phyloP scores from a whole-genome alignment of 2,888 invertebrate genomes.

The Cephus sareptanus region DNA sequence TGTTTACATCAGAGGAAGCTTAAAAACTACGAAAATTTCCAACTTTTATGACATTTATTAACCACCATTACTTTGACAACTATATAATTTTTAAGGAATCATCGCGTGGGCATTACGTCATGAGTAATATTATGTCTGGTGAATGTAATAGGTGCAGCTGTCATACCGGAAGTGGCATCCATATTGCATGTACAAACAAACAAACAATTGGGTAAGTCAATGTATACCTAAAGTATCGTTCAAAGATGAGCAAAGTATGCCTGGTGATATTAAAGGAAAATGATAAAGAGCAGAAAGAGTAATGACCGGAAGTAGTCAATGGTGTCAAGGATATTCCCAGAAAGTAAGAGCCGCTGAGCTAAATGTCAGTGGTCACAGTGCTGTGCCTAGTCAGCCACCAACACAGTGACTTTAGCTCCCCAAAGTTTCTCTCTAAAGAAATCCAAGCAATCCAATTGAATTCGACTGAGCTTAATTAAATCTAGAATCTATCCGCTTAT shows the following conservation, averaged over 20 bases:
- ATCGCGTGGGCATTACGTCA: not conserved
- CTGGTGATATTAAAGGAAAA: not conserved
- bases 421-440: not conserved
- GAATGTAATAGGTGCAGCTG: not conserved
- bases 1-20: not conserved
- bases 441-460: not conserved
- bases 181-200: not conserved
- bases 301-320: not conserved
- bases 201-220: not conserved
- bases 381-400: not conserved
- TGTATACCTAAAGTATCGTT: not conserved
- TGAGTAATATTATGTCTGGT: not conserved
- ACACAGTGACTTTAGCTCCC: not conserved
- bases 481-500: not conserved
- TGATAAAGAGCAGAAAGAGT: not conserved
- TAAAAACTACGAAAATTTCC: not conserved
- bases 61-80: not conserved
- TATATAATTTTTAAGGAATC: not conserved
- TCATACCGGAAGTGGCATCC: not conserved
- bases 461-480: not conserved
- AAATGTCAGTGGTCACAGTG: not conserved
- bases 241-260: not conserved
- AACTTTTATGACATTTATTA: not conserved
- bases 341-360: not conserved
- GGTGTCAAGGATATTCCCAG: not conserved